Percentiles rank a stretch among this genome's conserved stretches.
These are phyloP conservation scores for Hippocampus comes DNA, from an alignment of 2,113 vertebrate species.

Conservation along the genomic window DNA sequence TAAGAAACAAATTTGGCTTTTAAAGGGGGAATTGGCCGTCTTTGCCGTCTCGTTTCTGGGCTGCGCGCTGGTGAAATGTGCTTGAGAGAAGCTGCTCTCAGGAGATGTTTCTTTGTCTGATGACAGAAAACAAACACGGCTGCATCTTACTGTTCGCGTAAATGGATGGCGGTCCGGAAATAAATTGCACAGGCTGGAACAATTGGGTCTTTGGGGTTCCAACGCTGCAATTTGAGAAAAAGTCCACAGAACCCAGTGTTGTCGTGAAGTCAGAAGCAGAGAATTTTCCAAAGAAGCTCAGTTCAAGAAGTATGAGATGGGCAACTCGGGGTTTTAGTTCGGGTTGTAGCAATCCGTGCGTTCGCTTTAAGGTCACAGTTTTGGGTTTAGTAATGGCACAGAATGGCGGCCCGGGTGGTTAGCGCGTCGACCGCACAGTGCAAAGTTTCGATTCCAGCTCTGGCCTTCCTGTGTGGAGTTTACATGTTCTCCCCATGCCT, in stretches of 20 bases:
- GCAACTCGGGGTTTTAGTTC: background rate
- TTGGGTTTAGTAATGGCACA: background rate
- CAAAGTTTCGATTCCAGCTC: no score
- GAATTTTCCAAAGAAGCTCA: no score
- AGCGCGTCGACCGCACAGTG: no score
- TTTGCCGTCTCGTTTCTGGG: background rate
- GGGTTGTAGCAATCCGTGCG: background rate
- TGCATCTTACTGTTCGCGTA: background rate
- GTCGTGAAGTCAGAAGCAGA: no score
- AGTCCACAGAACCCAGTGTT: no score
- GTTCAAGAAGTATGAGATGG: no score
- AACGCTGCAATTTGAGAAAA: no score
- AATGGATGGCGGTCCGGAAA: no score
- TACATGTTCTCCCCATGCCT: no score
- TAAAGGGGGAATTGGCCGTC: background rate
- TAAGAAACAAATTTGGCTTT: constrained; percentile 2
- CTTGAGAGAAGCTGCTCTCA: background rate
- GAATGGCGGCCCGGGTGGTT: no score
- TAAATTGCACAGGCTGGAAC: no score
- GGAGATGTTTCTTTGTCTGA: background rate
- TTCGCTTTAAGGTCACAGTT: background rate
- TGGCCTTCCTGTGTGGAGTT: no score
- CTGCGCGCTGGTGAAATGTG: background rate
- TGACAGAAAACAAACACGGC: background rate
- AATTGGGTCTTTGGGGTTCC: background rate